Conservation (phyloP, 2,797 vertebrate species). For the Urocyon cinereoargenteus region DNA sequence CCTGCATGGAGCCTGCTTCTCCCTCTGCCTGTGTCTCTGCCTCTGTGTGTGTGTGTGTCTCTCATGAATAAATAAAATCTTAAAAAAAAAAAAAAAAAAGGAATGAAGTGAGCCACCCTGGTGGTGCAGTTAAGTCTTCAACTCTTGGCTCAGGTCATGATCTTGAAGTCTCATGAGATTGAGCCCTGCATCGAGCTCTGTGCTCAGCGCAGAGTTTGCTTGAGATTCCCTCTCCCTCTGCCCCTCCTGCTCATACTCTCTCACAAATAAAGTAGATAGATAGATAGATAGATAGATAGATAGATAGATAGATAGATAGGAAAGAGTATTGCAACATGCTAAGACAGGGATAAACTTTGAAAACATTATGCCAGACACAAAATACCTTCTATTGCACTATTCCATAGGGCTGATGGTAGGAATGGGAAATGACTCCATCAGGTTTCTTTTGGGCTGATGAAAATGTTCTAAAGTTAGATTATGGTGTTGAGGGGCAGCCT, state of each 20-base stretch:
- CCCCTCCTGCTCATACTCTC: background rate
- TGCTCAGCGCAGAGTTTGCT: background rate
- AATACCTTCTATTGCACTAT: background rate
- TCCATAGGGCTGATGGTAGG: background rate
- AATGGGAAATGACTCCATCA: background rate
- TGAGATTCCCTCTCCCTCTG: background rate
- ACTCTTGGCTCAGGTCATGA: background rate
- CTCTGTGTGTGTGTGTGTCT: no score
- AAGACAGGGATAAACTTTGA: background rate
- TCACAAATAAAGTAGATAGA: background rate
- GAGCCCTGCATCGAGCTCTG: background rate
- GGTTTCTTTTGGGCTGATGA: background rate
- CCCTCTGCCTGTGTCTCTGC: no score
- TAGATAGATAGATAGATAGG: background rate
- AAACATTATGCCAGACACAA: background rate
- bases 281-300: no score
- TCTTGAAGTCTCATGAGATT: background rate
- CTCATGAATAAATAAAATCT: no score
- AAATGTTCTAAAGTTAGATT: conserved; percentile 36
- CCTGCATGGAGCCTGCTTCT: no score
- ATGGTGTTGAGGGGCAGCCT: background rate
- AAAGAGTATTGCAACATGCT: background rate
- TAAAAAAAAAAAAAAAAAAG: background rate
- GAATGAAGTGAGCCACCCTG: background rate
- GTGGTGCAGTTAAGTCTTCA: background rate